phyloP scores from a whole-genome alignment of 1,140 invertebrate species.

The Chrysopa pallens region DNA sequence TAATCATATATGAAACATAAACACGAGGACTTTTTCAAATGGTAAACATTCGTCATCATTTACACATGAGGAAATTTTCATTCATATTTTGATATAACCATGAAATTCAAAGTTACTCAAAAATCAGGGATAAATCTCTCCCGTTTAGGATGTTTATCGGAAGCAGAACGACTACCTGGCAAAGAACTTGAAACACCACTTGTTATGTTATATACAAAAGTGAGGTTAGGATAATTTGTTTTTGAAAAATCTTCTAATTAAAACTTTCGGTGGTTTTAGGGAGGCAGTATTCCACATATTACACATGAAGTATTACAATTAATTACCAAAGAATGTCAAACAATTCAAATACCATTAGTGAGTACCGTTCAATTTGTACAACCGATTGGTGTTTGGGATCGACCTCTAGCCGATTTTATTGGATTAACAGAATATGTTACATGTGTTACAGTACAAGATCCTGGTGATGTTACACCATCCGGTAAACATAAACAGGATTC shows the following conservation, averaged over 20 bases:
- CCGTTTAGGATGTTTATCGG: no score
- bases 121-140: no score
- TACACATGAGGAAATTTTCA: background rate
- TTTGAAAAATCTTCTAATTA: no score
- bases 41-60: no score
- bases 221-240: no score
- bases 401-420: conserved; percentile 33
- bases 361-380: conserved; percentile 33
- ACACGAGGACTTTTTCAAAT: no score
- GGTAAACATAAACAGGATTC: conserved; percentile 47
- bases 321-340: conserved; percentile 26
- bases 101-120: no score
- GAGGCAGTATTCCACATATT: conserved; percentile 42
- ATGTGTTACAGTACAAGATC: conserved; percentile 45
- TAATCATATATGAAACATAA: no score
- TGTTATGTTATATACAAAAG: no score
- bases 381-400: conserved; percentile 26
- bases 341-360: conserved; percentile 35
- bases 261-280: conserved; percentile 17
- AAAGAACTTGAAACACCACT: no score
- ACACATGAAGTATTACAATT: conserved; percentile 42
- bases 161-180: no score
- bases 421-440: conserved; percentile 38
- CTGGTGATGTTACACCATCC: conserved; percentile 30
- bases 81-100: no score